Base-by-base conservation (phyloP, 2,113 vertebrate genomes). In the Tinamus guttatus region DNA sequence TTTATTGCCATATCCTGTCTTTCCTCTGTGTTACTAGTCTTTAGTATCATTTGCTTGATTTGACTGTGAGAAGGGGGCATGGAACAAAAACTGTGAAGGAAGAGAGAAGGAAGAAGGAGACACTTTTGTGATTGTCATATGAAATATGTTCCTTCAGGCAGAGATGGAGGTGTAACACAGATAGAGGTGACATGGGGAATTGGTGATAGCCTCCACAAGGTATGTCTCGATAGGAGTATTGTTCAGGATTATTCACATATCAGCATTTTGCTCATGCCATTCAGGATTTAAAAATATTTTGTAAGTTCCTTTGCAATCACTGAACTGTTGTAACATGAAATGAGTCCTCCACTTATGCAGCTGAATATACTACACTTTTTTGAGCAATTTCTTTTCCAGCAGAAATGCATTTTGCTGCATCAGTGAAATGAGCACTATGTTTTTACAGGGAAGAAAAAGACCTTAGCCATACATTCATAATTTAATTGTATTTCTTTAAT, bases 351-450 rank as follows among this genome's bases (percentile, higher is more conserved):
- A 60, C 7, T 87, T 84, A 93, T 85, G 40, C 13, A 67, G 24
- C 36, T 59, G 8, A 68, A 65, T 64, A 73, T 10, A 60, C 74
- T 78, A 77, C 74, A 25, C 41, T 43, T 43, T 85, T 74, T 95
- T 62, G 56, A 85, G 22, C n/a, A 7, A 79, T 20, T 68, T 80
- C 11, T 96, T 96, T 94, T 68, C 41, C 91, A 94, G 62, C 36
- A 88, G 28, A 93, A 69, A 12, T 43, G 36, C 1, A 2, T 77
- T 83, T 94, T 75, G 38, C n/a, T 38, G 11, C 32, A 19, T n/a
- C 36, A 64, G 51, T 45, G n/a, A 87, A 62, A 62, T 45, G 30
- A 87, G 58, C 6, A 30, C 13, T 69, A 2, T 1, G 81, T 86
- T 85, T 71, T 91, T 63, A 59, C 3, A 0, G 20, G 52, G 40